Conservation (phyloP, 1,140 invertebrate genomes). For the Phymorhynchus buccinoides region DNA sequence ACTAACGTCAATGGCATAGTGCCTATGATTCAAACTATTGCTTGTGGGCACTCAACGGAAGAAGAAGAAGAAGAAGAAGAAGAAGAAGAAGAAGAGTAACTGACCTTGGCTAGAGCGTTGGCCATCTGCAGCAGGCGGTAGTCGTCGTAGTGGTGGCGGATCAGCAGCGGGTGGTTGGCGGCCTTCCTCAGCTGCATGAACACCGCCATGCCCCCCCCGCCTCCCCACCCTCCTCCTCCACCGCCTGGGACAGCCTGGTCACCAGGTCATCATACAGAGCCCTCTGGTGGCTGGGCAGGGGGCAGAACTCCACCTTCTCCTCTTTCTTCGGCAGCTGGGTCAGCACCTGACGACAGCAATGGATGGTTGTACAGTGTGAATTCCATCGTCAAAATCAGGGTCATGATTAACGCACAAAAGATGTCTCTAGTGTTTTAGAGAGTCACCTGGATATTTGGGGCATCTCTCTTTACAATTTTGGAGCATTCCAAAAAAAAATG, state of each 20-base stretch:
- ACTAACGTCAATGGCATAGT: too few species aligned
- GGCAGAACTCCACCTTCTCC: slow-evolving; percentile 79
- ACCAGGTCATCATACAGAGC: slow-evolving; percentile 84
- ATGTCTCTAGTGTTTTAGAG: too few species aligned
- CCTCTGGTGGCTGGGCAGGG: slow-evolving; percentile 82
- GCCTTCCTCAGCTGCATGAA: slow-evolving; percentile 72
- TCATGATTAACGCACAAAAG: too few species aligned
- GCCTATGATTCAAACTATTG: too few species aligned
- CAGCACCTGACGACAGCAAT: slow-evolving; percentile 78
- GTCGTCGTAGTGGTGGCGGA: slow-evolving; percentile 86
- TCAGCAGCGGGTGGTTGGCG: slow-evolving; percentile 77
- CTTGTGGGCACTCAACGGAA: too few species aligned
- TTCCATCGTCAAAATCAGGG: too few species aligned
- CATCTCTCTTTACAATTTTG: too few species aligned
- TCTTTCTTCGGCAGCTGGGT: slow-evolving; percentile 82
- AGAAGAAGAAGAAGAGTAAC: too few species aligned
- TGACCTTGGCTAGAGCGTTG: slow-evolving; percentile 79
- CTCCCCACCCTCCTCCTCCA: slow-evolving; percentile 40
- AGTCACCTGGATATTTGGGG: too few species aligned
- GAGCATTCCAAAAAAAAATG: too few species aligned
- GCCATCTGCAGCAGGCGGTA: slow-evolving; percentile 82
- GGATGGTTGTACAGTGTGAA: not conserved
- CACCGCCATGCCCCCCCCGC: slow-evolving; percentile 59
- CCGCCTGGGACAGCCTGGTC: slow-evolving; percentile 77
- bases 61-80: too few species aligned